Evolutionary conservation across 1,140 invertebrate genomes (phyloP).

Genomic region (Neuroterus valhalla): DNA sequence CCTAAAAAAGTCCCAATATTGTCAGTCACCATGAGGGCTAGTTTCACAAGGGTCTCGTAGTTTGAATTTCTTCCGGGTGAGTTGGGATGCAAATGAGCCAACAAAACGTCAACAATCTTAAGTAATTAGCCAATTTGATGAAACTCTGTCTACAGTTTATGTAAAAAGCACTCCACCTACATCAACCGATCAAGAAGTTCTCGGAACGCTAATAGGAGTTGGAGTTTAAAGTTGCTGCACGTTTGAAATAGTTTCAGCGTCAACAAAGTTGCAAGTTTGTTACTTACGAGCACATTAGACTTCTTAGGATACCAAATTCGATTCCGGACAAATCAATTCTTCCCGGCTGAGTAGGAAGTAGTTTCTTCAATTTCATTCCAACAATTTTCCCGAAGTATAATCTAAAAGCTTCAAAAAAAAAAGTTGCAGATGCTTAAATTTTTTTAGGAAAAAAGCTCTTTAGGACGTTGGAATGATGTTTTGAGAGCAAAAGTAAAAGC

Average conservation of each 20-base stretch:
- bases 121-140: slow-evolving; percentile 11
- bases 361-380: not conserved
- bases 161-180: not conserved
- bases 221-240: not conserved
- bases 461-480: too few species aligned
- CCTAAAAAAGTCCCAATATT: too few species aligned
- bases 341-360: not conserved
- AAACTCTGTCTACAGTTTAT: not conserved
- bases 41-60: too few species aligned
- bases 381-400: too few species aligned
- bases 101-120: slow-evolving; percentile 15
- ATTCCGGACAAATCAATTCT: not conserved
- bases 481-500: too few species aligned
- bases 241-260: not conserved
- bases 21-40: too few species aligned
- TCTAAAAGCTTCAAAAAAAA: too few species aligned
- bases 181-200: not conserved
- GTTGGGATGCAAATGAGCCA: not conserved
- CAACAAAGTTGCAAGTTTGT: not conserved
- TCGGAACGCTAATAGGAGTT: not conserved
- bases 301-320: not conserved
- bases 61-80: not conserved
- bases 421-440: too few species aligned
- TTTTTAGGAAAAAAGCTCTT: too few species aligned
- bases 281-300: not conserved